Evolutionary conservation across 2,888 invertebrate species (phyloP).

Genomic region (Epinotia brunnichana): DNA sequence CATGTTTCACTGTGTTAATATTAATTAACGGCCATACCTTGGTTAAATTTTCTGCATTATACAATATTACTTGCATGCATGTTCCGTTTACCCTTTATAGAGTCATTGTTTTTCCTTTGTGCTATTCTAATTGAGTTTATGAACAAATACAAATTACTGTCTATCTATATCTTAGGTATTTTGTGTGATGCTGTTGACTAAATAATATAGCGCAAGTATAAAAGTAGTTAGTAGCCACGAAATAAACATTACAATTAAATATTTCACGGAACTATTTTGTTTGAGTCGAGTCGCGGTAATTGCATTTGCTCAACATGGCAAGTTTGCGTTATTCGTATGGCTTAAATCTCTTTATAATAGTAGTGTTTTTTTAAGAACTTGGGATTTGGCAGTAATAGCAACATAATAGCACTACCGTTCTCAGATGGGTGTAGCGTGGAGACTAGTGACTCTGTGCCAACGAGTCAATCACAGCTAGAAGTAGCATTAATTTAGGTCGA

Average conservation of each 20-base stretch:
- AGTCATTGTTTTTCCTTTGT: neutral
- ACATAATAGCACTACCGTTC: constrained; percentile 67
- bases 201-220: constrained; percentile 11
- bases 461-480: constrained; percentile 65
- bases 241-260: constrained; percentile 43
- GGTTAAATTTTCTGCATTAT: neutral
- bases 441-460: constrained; percentile 51
- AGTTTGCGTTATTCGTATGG: constrained; percentile 63
- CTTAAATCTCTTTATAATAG: constrained; percentile 80
- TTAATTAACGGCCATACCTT: neutral
- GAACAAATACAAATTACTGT: neutral
- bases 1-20: constrained; percentile 10
- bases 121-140: neutral
- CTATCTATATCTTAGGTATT: neutral
- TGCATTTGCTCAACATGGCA: constrained; percentile 54
- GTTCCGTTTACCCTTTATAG: neutral
- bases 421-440: constrained; percentile 69
- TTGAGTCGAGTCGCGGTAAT: constrained; percentile 53
- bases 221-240: constrained; percentile 40
- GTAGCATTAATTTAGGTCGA: constrained; percentile 74
- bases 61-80: too few species aligned
- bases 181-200: neutral
- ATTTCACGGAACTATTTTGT: constrained; percentile 47
- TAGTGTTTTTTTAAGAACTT: constrained; percentile 63
- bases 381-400: constrained; percentile 66